Conservation (phyloP, 2,888 invertebrate genomes). For the Hirtodrosophila histrioides region DNA sequence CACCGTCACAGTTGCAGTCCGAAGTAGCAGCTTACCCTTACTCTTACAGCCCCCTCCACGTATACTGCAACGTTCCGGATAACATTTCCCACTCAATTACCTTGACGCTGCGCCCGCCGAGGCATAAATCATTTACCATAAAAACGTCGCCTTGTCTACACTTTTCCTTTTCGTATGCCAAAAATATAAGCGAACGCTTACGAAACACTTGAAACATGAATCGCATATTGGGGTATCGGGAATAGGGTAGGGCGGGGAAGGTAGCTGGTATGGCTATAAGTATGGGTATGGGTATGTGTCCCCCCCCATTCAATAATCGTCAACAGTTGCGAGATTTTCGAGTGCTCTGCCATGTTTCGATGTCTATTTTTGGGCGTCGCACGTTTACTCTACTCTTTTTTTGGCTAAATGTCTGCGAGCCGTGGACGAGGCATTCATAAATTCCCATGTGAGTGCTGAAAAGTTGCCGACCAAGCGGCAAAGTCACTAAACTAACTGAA, state of each 20-base stretch:
- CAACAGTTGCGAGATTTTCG: slow-evolving; percentile 64
- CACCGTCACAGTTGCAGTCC: slow-evolving; percentile 18
- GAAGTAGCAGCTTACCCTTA: background rate
- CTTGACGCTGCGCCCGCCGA: slow-evolving; percentile 72
- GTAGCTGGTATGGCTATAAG: no score
- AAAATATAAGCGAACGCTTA: slow-evolving; percentile 75
- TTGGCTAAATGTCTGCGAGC: slow-evolving; percentile 69
- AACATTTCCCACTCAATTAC: slow-evolving; percentile 77
- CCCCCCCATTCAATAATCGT: slow-evolving; percentile 72
- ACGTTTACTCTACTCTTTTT: slow-evolving; percentile 74
- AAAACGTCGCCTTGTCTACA: slow-evolving; percentile 77
- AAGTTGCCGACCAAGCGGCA: slow-evolving; percentile 47
- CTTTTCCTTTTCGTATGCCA: slow-evolving; percentile 76
- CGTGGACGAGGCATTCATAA: slow-evolving; percentile 68
- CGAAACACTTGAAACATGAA: slow-evolving; percentile 72
- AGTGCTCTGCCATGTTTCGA: slow-evolving; percentile 63
- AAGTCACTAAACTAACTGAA: slow-evolving; percentile 21
- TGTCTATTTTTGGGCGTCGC: slow-evolving; percentile 78
- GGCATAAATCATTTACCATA: slow-evolving; percentile 77
- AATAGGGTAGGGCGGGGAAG: slow-evolving; percentile 2
- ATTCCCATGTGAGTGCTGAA: slow-evolving; percentile 73
- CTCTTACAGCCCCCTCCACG: background rate
- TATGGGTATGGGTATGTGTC: slow-evolving; percentile 1
- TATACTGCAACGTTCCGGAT: slow-evolving; percentile 31
- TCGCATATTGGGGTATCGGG: slow-evolving; percentile 33